Base-by-base conservation (phyloP, 2,888 invertebrate genomes). In the Unio pictorum region DNA sequence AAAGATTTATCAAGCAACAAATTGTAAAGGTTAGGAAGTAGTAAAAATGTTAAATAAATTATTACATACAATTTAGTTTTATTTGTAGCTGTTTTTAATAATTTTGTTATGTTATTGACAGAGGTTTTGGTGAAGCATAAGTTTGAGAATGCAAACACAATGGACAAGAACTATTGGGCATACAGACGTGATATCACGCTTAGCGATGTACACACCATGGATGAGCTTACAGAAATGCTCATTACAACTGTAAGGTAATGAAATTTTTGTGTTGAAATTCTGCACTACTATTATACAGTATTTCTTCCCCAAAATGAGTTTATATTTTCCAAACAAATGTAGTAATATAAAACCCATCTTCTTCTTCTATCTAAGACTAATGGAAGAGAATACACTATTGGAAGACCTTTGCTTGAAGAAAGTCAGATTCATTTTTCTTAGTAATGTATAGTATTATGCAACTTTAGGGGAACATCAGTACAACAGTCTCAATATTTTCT, bases 71-170 rank as follows among this genome's bases (percentile, higher is more conserved):
- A 45, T 45, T 11, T 45, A 45, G 45, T 11, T 45, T 45, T 45
- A 11, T 45, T 45, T 45, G 45, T 15, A 11, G 45, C 45, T 11
- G 11, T 45, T 15, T 45, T 15, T 45, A 45, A 45, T 45, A 45
- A 45, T 45, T 45, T 45, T 45, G 45, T 45, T 45, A 45, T 45
- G 15, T 45, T 45, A 15, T 45, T 45, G 45, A 45, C 59, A 74
- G 79, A 74, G 54, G 67, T 67, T 5, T 67, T 84, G 15, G 71
- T 77, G 69, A 70, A 76, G 18, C 95, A 95, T 85, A 98, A 98
- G 91, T 98, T 97, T 96, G 98, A 98, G 90, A 97, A 97, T 89
- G 95, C 95, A n/a, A 94, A 97, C 92, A 96, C 97, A 0, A 91
- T 98, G 55, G 98, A 98, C 85, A 93, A 92, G 78, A 84, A 91